These are phyloP conservation scores for Blennius ocellaris DNA, from an alignment of 2,113 vertebrate species.

Conservation along the genomic window DNA sequence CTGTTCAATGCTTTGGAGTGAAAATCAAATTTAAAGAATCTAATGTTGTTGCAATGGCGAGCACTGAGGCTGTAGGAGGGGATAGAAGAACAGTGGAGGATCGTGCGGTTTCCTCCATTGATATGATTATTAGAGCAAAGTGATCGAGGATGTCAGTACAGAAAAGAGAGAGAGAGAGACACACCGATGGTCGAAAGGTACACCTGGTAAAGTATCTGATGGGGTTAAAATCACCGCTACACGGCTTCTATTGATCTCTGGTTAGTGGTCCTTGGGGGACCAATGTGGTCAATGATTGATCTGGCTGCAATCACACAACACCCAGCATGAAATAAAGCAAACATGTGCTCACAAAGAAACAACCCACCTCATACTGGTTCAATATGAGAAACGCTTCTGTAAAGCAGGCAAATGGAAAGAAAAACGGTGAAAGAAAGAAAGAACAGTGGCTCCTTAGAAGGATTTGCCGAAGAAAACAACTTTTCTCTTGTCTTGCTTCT, in stretches of 20 bases:
- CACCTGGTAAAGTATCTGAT: slow-evolving; percentile 49
- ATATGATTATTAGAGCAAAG: slow-evolving; percentile 47
- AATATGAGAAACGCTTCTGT: slow-evolving; percentile 58
- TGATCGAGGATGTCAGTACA: slow-evolving; percentile 1
- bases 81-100: slow-evolving; percentile 13
- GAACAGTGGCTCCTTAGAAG: slow-evolving; percentile 19
- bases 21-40: slow-evolving; percentile 57
- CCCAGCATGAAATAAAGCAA: slow-evolving; percentile 58
- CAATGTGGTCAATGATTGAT: slow-evolving; percentile 73
- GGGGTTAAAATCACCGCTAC: slow-evolving; percentile 37
- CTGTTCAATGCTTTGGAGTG: slow-evolving; percentile 1
- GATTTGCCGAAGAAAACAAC: slow-evolving; percentile 35
- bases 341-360: slow-evolving; percentile 58
- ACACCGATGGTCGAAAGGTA: slow-evolving; percentile 30
- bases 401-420: slow-evolving; percentile 48
- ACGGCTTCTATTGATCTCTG: slow-evolving; percentile 60
- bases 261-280: slow-evolving; percentile 54
- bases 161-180: neutral
- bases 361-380: slow-evolving; percentile 16
- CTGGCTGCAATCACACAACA: slow-evolving; percentile 55
- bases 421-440: neutral
- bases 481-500: slow-evolving; percentile 49
- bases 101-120: slow-evolving; percentile 14
- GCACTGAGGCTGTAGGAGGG: slow-evolving; percentile 27
- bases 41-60: slow-evolving; percentile 35